Base-by-base conservation (phyloP, 2,113 vertebrate genomes). In the Hipposideros armiger region DNA sequence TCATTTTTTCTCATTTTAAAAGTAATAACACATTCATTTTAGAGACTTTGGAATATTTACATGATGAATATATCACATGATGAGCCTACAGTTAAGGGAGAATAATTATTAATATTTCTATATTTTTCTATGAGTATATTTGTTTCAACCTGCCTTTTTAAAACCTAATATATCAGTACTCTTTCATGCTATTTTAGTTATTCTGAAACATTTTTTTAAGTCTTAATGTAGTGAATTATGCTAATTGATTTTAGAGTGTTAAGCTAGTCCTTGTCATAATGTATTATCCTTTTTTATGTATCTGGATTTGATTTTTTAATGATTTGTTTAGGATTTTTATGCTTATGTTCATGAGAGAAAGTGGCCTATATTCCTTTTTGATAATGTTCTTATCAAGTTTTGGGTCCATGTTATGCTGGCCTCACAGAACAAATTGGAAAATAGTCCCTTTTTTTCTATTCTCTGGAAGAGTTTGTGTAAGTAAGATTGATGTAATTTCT, bases 111-210 rank as follows among this genome's bases (percentile, higher is more conserved):
- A 40, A n/a, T 67, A 91, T 80, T 42, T 85, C n/a, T 28, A 5
- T 62, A 28, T 96, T 82, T 90, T 93, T 92, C 56, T 74, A 2
- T 86, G 22, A 22, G 14, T 91, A 20, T 54, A 81, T 72, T 93
- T 56, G 5, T 95, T 95, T 86, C 52, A 87, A 22, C 4, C 52
- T 93, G 80, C 58, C 26, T 72, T 92, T 90, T 45, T 13, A 4
- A 90, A 96, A 81, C 47, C 60, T 89, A 73, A 60, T 30, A 32
- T 76, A 36, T 84, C 32, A 50, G 3, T 84, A 87, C 32, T 42
- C 2, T 91, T 95, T 70, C 67, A 70, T 72, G 70, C 42, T 84
- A 36, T 78, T 94, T 90, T 80, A 82, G 66, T 60, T 90, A 69
- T 50, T 74, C 28, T 94, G 42, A 94, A 88, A 78, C 24, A 66